Evolutionary conservation across 2,888 invertebrate genomes (phyloP).

Genomic region (Physocephala rufipes): DNA sequence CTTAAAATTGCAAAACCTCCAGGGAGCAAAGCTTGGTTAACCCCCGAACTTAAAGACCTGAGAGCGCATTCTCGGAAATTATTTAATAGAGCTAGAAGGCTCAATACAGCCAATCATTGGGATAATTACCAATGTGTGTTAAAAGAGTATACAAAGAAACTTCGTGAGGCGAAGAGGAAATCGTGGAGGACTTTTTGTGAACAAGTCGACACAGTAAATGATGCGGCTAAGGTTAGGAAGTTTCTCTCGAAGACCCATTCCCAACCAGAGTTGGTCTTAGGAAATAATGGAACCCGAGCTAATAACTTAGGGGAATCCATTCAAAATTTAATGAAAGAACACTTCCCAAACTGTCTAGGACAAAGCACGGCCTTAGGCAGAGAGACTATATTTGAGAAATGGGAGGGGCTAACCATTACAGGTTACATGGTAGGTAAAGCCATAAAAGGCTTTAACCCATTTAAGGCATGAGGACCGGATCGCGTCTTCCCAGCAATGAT

Average conservation of each 20-base stretch:
- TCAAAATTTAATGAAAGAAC: background rate
- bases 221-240: background rate
- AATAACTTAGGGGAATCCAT: background rate
- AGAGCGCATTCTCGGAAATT: too few species aligned
- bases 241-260: background rate
- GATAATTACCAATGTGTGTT: background rate
- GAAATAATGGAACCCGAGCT: background rate
- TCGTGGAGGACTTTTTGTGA: background rate
- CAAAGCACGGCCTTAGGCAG: background rate
- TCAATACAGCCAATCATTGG: background rate
- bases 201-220: background rate
- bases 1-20: too few species aligned
- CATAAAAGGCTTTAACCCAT: background rate
- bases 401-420: background rate
- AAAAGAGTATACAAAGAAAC: background rate
- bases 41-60: too few species aligned
- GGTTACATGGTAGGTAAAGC: background rate
- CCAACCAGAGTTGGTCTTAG: background rate
- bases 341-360: constrained; percentile 3
- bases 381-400: background rate
- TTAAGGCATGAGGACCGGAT: background rate
- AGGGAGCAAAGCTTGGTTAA: too few species aligned
- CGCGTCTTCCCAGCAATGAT: background rate
- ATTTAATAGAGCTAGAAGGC: background rate
- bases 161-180: background rate